phyloP scores from a whole-genome alignment of 2,888 invertebrate genomes.

The Crematogaster levior region DNA sequence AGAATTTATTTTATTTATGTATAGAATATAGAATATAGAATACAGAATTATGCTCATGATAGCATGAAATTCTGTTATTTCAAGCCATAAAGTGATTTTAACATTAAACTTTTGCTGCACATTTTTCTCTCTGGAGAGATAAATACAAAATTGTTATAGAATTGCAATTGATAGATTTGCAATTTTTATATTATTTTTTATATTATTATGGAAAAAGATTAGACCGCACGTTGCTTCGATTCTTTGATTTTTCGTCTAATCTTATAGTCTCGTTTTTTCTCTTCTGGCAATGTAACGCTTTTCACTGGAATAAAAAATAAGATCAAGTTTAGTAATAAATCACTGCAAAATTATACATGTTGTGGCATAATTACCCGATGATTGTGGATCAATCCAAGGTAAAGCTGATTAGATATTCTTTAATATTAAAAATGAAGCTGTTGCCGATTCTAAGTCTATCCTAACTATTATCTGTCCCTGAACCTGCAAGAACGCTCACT shows the following conservation, averaged over 20 bases:
- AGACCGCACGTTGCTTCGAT: neutral
- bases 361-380: neutral
- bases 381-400: neutral
- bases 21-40: neutral
- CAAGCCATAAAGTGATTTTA: neutral
- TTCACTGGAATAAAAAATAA: neutral
- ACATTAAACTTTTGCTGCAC: neutral
- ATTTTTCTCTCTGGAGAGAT: neutral
- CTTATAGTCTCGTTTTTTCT: neutral
- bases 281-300: neutral
- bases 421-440: conserved; percentile 15
- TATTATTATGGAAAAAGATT: neutral
- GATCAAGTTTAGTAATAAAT: conserved; percentile 19
- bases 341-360: conserved; percentile 15
- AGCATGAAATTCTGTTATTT: neutral
- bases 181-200: conserved; percentile 4
- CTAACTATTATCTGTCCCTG: conserved; percentile 75
- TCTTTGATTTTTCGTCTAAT: neutral
- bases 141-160: neutral
- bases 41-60: neutral
- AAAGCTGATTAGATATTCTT: conserved; percentile 18
- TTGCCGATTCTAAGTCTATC: conserved; percentile 55
- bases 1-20: neutral
- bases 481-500: conserved; percentile 80
- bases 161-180: neutral